Evolutionary conservation across 2,888 invertebrate genomes (phyloP), one percentile per base, ranked within the genome.

Genomic region (Pelosia muscerda): DNA sequence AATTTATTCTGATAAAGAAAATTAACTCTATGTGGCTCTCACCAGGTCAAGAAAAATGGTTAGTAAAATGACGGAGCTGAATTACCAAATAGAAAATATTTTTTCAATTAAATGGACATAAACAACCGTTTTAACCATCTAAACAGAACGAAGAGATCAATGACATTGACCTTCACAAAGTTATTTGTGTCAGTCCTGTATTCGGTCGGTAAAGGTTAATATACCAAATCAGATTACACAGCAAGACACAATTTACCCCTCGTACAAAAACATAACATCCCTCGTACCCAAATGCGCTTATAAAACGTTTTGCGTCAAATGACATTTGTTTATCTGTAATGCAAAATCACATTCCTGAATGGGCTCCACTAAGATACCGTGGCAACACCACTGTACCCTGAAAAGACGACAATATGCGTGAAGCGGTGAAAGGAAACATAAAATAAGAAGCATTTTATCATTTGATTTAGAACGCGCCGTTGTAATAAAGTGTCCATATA

Each of bases 401-500:
- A 80, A 82, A 81, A 84, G 85, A 87, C 86, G 88, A 88, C 92
- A 92, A 92, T 92, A 92, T 91, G 88, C 89, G 89, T 89, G 81
- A 86, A 88, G 85, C 85, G 87, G 84, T 84, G 88, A 90, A 87
- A 90, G 91, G 90, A 90, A 92, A 91, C 89, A 91, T 93, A 91
- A 93, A 93, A 93, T 93, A 92, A 92, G 90, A 91, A 91, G 89
- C 92, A 89, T 94, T 94, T 94, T 94, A 93, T 94, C 92, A 94
- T 94, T 93, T 94, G 94, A 94, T 94, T 94, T 93, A 94, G 92
- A 93, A 92, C 90, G 89, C 90, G 89, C 87, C 91, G 87, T 90
- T 89, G 92, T 92, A 93, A 93, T 93, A 94, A 94, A 93, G 92
- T 93, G 93, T 93, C 94, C 91, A 92, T 93, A 92, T 93, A 93